Evolutionary conservation across 2,113 vertebrate genomes (phyloP), one percentile per base, ranked within the genome.

Genomic region (Mesitornis unicolor): DNA sequence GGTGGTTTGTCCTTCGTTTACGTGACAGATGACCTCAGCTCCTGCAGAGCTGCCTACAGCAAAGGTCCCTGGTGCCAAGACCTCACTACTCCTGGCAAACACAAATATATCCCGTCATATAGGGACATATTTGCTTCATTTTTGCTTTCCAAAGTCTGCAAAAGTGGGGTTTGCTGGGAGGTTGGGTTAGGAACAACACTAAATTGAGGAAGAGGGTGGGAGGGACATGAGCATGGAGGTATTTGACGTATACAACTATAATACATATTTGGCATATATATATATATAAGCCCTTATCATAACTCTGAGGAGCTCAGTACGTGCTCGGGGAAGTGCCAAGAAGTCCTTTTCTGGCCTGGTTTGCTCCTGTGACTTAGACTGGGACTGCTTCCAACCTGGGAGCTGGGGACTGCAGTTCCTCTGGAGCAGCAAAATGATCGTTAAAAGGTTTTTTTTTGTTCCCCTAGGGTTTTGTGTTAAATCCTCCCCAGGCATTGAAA

Each of bases 371-470:
- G 68, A n/a, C 42, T 90, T 88, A 76, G 19, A 8, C 64, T 75
- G 95, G 91, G 92, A 94, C 76, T 17, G 47, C 28, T 92, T 96
- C 95, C 94, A 91, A 35, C 43, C 9, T 5, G 4, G 79, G 53
- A 71, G 75, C 71, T 48, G 84, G 91, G 90, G 84, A 93, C 45
- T 75, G 40, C 35, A 21, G 42, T 7, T 82, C 51, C 61, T 47
- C 87, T 9, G 74, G 64, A 88, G 86, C 40, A 88, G 86, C 40
- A 68, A 12, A 51, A 21, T 8, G 19, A 38, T 7, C 7, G 68
- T 29, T 38, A 25, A 89, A 79, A 79, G 15, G 40, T 53, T 33
- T 33, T 59, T 20, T 11, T 21, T 38, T 48, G 21, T 22, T 82
- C 56, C 57, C 60, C 45, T 0, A 20, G 26, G 54, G 17, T 26